These are phyloP conservation scores for Tenebrio molitor DNA, from an alignment of 1,140 invertebrate species.

Conservation along the genomic window DNA sequence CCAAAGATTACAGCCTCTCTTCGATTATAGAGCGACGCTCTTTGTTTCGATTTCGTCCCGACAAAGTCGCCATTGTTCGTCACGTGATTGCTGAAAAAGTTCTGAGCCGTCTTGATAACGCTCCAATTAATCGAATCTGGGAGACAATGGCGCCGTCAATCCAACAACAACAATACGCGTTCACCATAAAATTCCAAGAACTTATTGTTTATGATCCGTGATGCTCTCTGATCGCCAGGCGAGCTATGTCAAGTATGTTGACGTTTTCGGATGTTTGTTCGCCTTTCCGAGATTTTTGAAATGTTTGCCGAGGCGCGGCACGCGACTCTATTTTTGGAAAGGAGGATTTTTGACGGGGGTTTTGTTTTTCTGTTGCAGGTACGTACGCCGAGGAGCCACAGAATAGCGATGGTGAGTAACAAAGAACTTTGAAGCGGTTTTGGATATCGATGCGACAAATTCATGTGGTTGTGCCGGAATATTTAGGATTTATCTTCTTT, in stretches of 20 bases:
- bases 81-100: neutral
- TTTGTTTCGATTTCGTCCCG: neutral
- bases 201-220: neutral
- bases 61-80: neutral
- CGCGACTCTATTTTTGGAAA: neutral
- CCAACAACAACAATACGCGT: neutral
- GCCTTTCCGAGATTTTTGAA: neutral
- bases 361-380: slow-evolving; percentile 44
- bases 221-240: neutral
- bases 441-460: neutral
- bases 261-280: slow-evolving; percentile 1
- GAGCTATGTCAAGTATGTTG: slow-evolving; percentile 3
- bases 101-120: neutral
- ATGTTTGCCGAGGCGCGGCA: neutral
- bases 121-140: neutral
- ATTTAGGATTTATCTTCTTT: too few relatives aligned
- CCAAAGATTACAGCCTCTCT: neutral
- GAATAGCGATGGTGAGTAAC: slow-evolving; percentile 41
- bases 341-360: neutral
- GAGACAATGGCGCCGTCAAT: neutral
- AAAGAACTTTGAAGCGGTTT: too few relatives aligned
- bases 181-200: neutral
- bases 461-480: too few relatives aligned
- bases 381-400: slow-evolving; percentile 46
- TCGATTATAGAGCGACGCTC: neutral